Base-by-base conservation (phyloP, 2,888 invertebrate genomes). In the Euplexia lucipara region DNA sequence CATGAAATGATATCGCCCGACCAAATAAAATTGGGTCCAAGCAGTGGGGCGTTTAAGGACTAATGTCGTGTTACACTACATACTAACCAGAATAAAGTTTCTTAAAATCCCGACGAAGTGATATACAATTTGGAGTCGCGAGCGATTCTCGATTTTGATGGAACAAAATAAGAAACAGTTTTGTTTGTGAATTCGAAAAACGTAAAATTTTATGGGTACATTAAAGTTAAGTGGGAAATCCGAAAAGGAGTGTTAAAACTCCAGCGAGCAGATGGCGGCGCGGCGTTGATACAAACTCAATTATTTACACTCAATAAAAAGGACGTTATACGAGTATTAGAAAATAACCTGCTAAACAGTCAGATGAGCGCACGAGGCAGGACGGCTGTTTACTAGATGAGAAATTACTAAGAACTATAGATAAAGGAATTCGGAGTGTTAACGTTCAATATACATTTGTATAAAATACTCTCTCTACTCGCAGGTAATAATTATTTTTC, bases 231-330 rank as follows among this genome's bases (percentile, higher is more conserved):
- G 94, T 95, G 93, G 93, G 93, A 94, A 94, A 94, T 94, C 93
- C 92, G 91, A 93, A 93, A 90, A 94, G 90, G 92, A 93, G 92
- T 92, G 91, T 91, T 94, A 92, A 92, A 90, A 89, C 82, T 87
- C 88, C 84, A 79, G 86, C 87, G 84, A 88, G 88, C 93, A 93
- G 93, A 93, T 94, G 94, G 89, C 91, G 91, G 91, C 87, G 87
- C 87, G 85, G 87, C 91, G 87, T 88, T 92, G 92, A 92, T 94
- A 92, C 93, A 92, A 93, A 92, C 94, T 93, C 94, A 94, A 95
- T 95, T 95, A 95, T 95, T 95, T 95, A 95, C 95, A 95, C 95
- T 94, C 94, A 91, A 95, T 95, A 94, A 95, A 95, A 94, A 93
- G 91, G 92, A 92, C 93, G 87, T 93, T 94, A 95, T 92, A 93